Evolutionary conservation across 1,140 invertebrate genomes (phyloP), one percentile per base, ranked within the genome.

Genomic region (Conus betulinus): DNA sequence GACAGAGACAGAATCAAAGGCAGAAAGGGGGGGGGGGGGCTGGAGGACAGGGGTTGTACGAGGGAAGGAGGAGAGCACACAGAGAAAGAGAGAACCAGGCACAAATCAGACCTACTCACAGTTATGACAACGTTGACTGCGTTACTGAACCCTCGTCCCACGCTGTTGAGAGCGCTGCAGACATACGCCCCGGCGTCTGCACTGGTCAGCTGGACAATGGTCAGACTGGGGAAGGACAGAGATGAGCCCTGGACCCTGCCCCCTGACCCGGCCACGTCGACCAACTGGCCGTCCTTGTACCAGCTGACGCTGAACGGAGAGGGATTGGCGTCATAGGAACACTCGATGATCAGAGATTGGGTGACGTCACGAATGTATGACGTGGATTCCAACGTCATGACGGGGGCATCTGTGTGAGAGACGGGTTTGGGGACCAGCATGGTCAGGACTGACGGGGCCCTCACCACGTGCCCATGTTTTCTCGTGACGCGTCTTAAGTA

Each of bases 271-370:
- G 20, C 6, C 52, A 87, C 74, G 85, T 87, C 85, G 57, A 87
- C n/a, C 6, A 25, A 20, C 71, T 87, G 71, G 5, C 52, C 53
- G 53, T 87, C 53, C 15, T 57, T 87, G 17, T 53, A 79, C 85
- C 85, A 87, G 7, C 13, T 53, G 71, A 87, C 85, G 52, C n/a
- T 55, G 8, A 67, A 10, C 0, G 85, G 51, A 7, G 53, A 20
- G 23, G 85, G 85, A 27, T 71, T 71, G 15, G 85, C 85, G 85
- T 87, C 74, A 79, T 87, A 87, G 20, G 85, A 87, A 27, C 85
- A 87, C 13, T 15, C 27, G 23, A 87, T 78, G 27, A n/a, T 55
- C 20, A 78, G 52, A 5, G 71, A 23, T 39, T 87, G 27, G 3
- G 20, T 57, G 27, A 39, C 85, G 51, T 87, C 57, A 20, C 52